phyloP scores from a whole-genome alignment of 2,113 vertebrate species.

The Otolemur garnettii region DNA sequence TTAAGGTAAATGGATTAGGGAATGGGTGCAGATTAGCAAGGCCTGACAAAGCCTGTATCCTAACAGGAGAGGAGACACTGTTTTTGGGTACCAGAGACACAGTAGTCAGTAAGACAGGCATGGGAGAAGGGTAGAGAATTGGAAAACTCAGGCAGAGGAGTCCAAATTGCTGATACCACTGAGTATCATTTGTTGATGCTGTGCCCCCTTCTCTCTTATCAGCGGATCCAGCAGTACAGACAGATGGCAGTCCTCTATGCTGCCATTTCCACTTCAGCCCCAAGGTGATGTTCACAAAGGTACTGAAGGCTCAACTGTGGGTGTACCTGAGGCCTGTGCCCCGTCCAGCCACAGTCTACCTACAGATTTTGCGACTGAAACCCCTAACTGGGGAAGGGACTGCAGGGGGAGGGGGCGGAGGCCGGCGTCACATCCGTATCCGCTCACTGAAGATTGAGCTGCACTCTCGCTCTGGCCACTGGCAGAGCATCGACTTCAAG shows the following conservation, averaged over 20 bases:
- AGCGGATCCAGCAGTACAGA: conserved; percentile 97
- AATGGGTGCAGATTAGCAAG: background rate
- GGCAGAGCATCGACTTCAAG: conserved; percentile 99
- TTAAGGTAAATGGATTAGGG: background rate
- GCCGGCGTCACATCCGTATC: conserved; percentile 95
- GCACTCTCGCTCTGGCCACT: conserved; percentile 95
- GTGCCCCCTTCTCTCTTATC: conserved; percentile 82
- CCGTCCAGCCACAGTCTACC: conserved; percentile 96
- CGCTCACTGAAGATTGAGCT: conserved; percentile 98
- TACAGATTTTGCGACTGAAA: conserved; percentile 98
- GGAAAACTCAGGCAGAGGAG: conserved; percentile 47
- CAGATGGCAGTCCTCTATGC: conserved; percentile 97
- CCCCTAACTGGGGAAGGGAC: conserved; percentile 96
- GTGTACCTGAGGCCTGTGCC: conserved; percentile 97
- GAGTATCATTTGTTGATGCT: conserved; percentile 68
- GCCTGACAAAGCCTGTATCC: background rate
- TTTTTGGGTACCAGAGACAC: background rate
- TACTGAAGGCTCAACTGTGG: conserved; percentile 98
- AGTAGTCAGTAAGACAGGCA: background rate
- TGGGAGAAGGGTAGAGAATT: background rate
- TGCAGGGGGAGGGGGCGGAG: conserved; percentile 82
- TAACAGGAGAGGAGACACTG: background rate
- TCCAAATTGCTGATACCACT: background rate
- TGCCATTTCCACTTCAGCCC: conserved; percentile 99
- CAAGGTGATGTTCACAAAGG: conserved; percentile 99